Base-by-base conservation (phyloP, 2,113 vertebrate genomes). In the Platichthys stellatus region DNA sequence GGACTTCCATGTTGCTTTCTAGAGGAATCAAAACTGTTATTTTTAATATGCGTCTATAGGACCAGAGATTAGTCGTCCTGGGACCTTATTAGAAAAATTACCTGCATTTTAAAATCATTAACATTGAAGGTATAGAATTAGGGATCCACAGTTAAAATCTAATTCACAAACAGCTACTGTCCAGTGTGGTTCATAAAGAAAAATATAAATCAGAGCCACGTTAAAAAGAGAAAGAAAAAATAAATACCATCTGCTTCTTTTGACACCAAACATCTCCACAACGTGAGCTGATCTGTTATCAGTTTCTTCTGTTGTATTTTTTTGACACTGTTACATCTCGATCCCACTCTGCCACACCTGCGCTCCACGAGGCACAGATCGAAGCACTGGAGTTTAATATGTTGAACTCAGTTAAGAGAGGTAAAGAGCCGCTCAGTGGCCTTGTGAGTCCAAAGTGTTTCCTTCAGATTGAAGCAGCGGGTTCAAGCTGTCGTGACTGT, bases 41-140 rank as follows among this genome's bases (percentile, higher is more conserved):
- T 15, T 13, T 45, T 4, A 45, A 45, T 45, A 15, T 15, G 43
- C 15, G 13, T 45, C 43, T 45, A 4, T 45, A 31, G 31, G 31
- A 51, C 15, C 15, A 51, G 47, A 20, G 17, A 18, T 51, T 18
- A 51, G 4, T 60, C 26, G 15, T 35, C 66, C 7, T 20, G 65
- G 69, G 69, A 70, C 20, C 70, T 81, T 74, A 78, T 75, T 71
- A 64, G 80, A 69, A 72, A 66, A 31, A 38, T n/a, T 20, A 49
- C 13, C 3, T 21, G 11, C 38, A 71, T 72, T 72, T 68, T 49
- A 65, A 68, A 58, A 47, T 64, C 54, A 69, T 75, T 63, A 82
- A 69, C 51, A 67, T 62, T 21, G 14, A n/a, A 40, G 53, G 38
- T 20, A 49, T 64, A 57, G 26, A 67, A 65, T 69, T 38, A 35